Conservation (phyloP, 2,888 invertebrate genomes). For the Epirrita christyi region DNA sequence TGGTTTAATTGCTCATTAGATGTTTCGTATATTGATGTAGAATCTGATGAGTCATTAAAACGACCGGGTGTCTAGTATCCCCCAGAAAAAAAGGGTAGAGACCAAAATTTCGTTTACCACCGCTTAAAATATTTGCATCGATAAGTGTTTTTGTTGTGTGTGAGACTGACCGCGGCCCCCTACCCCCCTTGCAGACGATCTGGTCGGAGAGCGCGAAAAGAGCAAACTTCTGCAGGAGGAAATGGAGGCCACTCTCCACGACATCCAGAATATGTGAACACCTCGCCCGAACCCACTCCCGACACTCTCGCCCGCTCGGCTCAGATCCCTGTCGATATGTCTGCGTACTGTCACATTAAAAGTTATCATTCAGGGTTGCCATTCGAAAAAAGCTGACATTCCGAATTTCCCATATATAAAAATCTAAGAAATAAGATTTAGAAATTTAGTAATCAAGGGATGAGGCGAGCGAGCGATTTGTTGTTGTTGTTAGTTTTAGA, state of each 20-base stretch:
- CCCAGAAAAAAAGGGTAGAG: too few species aligned
- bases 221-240: constrained; percentile 98
- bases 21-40: too few species aligned
- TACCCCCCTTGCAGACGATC: constrained; percentile 92
- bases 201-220: constrained; percentile 97
- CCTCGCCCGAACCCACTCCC: constrained; percentile 48
- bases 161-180: constrained; percentile 77
- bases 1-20: too few species aligned
- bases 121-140: constrained; percentile 46
- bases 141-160: constrained; percentile 65
- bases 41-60: too few species aligned
- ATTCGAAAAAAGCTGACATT: constrained; percentile 21
- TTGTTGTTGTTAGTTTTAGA: constrained; percentile 77
- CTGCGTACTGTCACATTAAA: constrained; percentile 11
- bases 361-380: constrained; percentile 15
- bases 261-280: constrained; percentile 99
- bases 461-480: constrained; percentile 68
- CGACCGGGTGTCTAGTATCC: too few species aligned
- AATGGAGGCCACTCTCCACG: constrained; percentile 99
- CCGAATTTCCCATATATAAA: constrained; percentile 41
- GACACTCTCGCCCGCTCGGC: constrained; percentile 45
- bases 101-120: too few species aligned
- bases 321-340: constrained; percentile 31
- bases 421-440: constrained; percentile 33
- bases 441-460: constrained; percentile 37